Conservation (phyloP, 2,888 invertebrate species). For the Dinocampus coccinellae region DNA sequence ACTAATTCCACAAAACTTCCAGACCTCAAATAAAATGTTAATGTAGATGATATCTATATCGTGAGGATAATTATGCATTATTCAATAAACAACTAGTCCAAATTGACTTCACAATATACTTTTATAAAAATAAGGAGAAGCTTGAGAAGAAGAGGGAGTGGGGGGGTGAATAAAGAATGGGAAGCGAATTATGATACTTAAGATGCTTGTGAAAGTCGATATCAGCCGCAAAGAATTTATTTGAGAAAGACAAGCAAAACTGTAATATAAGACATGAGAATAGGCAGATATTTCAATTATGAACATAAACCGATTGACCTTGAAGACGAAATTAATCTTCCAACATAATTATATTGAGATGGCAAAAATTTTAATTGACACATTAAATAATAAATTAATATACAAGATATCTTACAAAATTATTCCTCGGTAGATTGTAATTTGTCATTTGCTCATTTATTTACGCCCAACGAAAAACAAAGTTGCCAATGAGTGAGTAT, state of each 20-base stretch:
- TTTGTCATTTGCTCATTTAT: neutral
- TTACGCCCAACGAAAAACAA: conserved; percentile 13
- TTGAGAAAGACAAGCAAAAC: neutral
- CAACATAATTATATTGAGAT: no score
- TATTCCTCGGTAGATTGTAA: conserved; percentile 17
- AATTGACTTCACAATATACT: no score
- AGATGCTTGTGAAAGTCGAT: conserved; percentile 57
- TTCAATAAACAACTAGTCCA: no score
- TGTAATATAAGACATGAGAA: neutral
- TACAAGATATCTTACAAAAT: neutral
- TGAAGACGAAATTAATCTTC: no score
- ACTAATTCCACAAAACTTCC: neutral
- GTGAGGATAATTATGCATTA: no score
- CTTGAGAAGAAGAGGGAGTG: neutral
- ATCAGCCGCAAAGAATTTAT: conserved; percentile 32
- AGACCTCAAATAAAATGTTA: neutral
- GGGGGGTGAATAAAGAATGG: neutral
- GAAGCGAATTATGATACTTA: conserved; percentile 51
- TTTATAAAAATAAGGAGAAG: neutral
- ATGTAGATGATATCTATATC: neutral
- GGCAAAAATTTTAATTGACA: no score
- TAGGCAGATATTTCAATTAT: neutral
- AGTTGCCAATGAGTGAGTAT: conserved; percentile 64
- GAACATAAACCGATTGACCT: neutral
- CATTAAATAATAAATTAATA: conserved; percentile 1